Evolutionary conservation across 2,888 invertebrate species (phyloP).

Genomic region (Clistopyga incitator): DNA sequence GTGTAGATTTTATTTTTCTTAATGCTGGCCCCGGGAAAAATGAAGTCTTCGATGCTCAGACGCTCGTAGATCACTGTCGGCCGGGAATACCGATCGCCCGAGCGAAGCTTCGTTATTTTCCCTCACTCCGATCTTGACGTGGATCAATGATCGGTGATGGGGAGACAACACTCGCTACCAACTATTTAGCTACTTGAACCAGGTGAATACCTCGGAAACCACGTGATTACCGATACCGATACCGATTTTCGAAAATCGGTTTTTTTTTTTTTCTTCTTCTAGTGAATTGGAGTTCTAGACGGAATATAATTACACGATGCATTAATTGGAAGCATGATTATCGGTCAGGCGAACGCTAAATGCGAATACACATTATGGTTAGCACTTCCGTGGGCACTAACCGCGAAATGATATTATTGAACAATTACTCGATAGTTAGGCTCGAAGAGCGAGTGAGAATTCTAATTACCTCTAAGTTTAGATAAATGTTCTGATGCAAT

Average conservation of each 20-base stretch:
- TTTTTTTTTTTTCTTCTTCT: neutral
- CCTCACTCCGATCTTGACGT: constrained; percentile 61
- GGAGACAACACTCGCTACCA: constrained; percentile 27
- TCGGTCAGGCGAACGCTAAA: no score
- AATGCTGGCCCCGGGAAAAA: neutral
- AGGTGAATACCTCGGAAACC: neutral
- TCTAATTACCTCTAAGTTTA: no score
- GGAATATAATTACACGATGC: no score
- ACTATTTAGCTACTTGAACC: neutral
- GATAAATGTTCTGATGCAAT: no score
- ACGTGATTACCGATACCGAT: neutral
- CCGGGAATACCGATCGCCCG: constrained; percentile 55
- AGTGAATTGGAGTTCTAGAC: no score
- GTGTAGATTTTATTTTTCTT: constrained; percentile 13
- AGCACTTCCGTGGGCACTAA: no score
- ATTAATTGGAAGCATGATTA: no score
- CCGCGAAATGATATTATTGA: neutral
- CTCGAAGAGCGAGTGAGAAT: neutral
- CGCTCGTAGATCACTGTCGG: constrained; percentile 65
- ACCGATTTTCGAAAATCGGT: neutral
- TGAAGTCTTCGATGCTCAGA: constrained; percentile 54
- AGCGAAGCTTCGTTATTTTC: constrained; percentile 53
- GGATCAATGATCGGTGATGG: constrained; percentile 58
- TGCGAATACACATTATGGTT: no score
- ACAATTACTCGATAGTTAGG: neutral